Conservation (phyloP, 2,888 invertebrate genomes). For the Rhopalosiphum nymphaeae region DNA sequence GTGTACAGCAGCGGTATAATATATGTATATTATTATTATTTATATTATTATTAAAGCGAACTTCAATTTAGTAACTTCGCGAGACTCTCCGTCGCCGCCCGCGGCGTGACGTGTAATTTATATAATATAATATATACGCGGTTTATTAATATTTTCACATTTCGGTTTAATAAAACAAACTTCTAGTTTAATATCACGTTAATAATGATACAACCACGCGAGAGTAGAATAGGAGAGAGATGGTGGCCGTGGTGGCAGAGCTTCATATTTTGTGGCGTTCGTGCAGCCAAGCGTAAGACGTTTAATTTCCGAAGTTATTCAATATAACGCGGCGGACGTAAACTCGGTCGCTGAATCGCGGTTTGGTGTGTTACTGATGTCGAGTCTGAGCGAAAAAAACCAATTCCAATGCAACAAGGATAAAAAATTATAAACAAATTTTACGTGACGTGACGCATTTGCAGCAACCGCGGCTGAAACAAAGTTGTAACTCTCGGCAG, state of each 20-base stretch:
- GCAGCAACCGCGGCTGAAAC: not conserved
- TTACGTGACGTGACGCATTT: not conserved
- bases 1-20: not conserved
- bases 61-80: conserved; percentile 9
- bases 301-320: conserved; percentile 50
- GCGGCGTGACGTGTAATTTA: not conserved
- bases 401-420: not conserved
- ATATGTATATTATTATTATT: conserved; percentile 13
- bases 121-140: not conserved
- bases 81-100: not conserved
- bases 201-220: not conserved
- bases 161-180: conserved; percentile 41
- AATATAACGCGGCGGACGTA: not conserved
- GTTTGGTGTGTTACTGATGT: conserved; percentile 2
- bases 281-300: conserved; percentile 30
- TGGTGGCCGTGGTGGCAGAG: not conserved
- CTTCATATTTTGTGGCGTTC: conserved; percentile 9
- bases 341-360: not conserved
- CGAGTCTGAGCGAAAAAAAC: not conserved
- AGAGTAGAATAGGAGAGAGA: not conserved
- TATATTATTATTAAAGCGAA: not conserved
- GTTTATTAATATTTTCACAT: conserved; percentile 18
- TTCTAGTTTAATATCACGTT: conserved; percentile 35
- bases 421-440: not conserved
- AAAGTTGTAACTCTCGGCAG: not conserved